These are phyloP conservation scores for Eospalax fontanierii DNA, from an alignment of 2,797 vertebrate species.

Conservation along the genomic window DNA sequence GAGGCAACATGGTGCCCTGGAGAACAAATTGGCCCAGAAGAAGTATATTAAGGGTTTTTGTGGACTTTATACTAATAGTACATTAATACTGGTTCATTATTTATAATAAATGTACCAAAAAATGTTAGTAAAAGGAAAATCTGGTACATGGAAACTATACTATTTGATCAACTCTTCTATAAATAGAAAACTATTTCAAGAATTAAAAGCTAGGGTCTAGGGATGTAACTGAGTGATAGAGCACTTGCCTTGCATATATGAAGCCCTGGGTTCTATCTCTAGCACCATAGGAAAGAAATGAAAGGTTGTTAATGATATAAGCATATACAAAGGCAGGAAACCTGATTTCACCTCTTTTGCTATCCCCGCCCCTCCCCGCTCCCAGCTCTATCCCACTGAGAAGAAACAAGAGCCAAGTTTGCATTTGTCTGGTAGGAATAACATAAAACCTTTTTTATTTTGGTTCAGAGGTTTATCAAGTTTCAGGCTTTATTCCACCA, in stretches of 20 bases:
- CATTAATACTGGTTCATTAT: background rate
- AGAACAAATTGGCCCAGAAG: background rate
- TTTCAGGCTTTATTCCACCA: background rate
- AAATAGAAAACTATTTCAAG: slow-evolving; percentile 32
- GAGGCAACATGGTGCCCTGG: background rate
- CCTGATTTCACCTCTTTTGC: background rate
- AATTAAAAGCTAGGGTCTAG: background rate
- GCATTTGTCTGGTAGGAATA: background rate
- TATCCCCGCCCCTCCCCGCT: background rate
- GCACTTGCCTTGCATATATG: no score
- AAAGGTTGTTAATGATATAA: background rate
- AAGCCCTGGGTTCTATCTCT: background rate
- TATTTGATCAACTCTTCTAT: background rate
- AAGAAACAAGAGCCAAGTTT: background rate
- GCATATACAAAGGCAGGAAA: background rate
- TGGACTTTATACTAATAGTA: background rate
- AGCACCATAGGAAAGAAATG: background rate
- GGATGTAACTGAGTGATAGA: background rate
- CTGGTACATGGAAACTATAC: background rate
- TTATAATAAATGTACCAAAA: background rate
- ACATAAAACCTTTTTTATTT: background rate
- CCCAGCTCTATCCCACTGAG: background rate
- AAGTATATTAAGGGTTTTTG: background rate
- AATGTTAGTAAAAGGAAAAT: background rate
- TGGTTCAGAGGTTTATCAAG: background rate